Evolutionary conservation across 2,797 vertebrate species (phyloP).

Genomic region (Tinamus major): DNA sequence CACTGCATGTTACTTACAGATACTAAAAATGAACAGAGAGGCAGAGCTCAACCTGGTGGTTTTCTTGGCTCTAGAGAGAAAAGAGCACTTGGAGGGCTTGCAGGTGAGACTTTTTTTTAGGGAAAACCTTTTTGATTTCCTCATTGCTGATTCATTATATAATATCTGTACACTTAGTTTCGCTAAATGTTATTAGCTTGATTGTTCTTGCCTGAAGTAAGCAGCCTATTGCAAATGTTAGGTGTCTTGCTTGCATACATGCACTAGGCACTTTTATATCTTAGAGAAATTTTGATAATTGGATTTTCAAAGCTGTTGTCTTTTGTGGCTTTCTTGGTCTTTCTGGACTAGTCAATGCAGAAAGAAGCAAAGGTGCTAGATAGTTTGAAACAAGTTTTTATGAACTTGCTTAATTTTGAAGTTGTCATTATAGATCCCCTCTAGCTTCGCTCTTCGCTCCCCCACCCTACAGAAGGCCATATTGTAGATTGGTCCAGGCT

Average conservation of each 20-base stretch:
- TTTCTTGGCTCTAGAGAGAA: conserved; percentile 29
- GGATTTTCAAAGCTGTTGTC: background rate
- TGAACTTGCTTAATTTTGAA: background rate
- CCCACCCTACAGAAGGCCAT: background rate
- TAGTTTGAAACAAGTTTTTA: background rate
- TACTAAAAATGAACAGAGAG: conserved; percentile 16
- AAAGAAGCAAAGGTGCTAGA: background rate
- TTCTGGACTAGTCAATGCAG: background rate
- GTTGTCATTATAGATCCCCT: background rate
- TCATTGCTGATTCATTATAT: background rate
- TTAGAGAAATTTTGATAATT: background rate
- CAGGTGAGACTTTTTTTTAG: conserved; percentile 43
- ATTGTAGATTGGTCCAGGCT: background rate
- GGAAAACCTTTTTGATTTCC: rapidly evolving
- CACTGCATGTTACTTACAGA: background rate
- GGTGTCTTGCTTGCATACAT: background rate
- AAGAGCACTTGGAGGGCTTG: background rate
- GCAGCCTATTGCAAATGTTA: background rate
- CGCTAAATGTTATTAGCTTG: background rate
- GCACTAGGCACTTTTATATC: background rate
- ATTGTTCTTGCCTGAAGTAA: background rate
- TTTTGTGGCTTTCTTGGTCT: rapidly evolving
- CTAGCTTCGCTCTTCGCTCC: rapidly evolving
- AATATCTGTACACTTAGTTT: background rate
- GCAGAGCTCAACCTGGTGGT: background rate